Base-by-base conservation (phyloP, 2,797 vertebrate genomes). In the Gobio occitaniae region DNA sequence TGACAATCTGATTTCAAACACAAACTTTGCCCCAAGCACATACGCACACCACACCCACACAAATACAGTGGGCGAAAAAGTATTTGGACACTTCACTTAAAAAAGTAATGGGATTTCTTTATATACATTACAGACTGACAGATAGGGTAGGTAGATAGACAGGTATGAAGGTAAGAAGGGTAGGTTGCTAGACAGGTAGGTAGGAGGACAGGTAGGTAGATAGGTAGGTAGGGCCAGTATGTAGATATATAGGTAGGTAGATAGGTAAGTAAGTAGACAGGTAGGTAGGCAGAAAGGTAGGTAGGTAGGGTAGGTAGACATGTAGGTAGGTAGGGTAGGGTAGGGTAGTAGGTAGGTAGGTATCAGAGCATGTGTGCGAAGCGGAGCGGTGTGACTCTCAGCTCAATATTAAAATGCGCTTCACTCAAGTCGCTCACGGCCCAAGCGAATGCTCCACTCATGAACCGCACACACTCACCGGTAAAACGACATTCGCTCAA, bases 1-100 rank as follows among this genome's bases (percentile, higher is more conserved):
- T 71, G 54, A 72, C 83, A 71, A 77, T 61, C 41, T 70, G 85
- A 71, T 78, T 86, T 78, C 66, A 82, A 50, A 83, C 25, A 83
- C 54, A 70, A 76, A 83, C 52, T 29, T 38, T 50, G 52, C 65
- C 72, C 52, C 50, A 68, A 70, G 82, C 68, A 68, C 70, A 86
- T 41, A 78, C 4, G 15, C 66, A 86, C 32, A 52, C 72, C 63
- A 50, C 6, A 74, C 65, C 47, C 54, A 78, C 80, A 83, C 59
- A 86, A 52, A 86, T 66, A 79, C 86, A 83, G 19, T 61, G 75
- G 17, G 13, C 17, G 3, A 54, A 66, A 79, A 50, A 66, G 29
- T 80, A 68, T 80, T 80, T 80, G 78, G 47, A 80, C 44, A 80
- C 63, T 68, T 78, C 9, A 47, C 38, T 61, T 78, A 25, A 1